Percentiles rank a stretch among this genome's conserved stretches.
Conservation (phyloP, 2,888 invertebrate species). For the Masnerella sp. region DNA sequence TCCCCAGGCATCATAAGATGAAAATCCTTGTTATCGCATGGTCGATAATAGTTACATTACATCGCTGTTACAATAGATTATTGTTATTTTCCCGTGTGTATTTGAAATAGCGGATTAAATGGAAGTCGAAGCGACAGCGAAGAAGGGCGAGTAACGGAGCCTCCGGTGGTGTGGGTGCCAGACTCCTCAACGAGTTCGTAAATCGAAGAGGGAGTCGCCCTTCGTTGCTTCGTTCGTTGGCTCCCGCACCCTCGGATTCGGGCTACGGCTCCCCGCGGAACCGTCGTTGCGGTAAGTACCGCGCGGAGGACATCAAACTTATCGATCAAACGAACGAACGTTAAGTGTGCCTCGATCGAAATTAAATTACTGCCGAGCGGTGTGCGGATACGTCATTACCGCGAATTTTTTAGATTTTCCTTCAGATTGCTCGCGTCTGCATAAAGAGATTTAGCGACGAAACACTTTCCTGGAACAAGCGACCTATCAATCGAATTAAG, state of each 20-base stretch:
- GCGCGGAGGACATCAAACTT: conserved; percentile 50
- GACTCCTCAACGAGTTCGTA: conserved; percentile 72
- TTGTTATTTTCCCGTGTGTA: conserved; percentile 53
- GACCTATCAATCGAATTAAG: conserved; percentile 28
- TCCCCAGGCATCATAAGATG: conserved; percentile 16
- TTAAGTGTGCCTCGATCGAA: conserved; percentile 46
- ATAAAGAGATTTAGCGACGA: conserved; percentile 10
- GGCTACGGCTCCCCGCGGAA: conserved; percentile 48
- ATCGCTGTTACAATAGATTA: conserved; percentile 50
- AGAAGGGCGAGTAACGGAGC: conserved; percentile 51
- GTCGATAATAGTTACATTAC: conserved; percentile 51
- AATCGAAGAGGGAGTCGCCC: conserved; percentile 70
- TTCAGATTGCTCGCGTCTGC: conserved; percentile 10
- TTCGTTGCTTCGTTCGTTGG: conserved; percentile 60
- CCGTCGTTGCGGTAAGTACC: conserved; percentile 50
- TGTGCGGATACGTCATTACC: conserved; percentile 30
- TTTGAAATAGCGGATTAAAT: conserved; percentile 60
- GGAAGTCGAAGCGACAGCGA: conserved; percentile 45
- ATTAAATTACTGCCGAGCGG: conserved; percentile 43
- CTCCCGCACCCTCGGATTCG: conserved; percentile 56
- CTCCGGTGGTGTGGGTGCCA: conserved; percentile 59
- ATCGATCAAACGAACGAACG: conserved; percentile 53
- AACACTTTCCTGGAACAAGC: conserved; percentile 28
- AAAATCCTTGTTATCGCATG: conserved; percentile 42
- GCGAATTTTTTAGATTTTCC: conserved; percentile 31